Conservation (phyloP, 2,888 invertebrate species). For the Eupeodes latifasciatus region DNA sequence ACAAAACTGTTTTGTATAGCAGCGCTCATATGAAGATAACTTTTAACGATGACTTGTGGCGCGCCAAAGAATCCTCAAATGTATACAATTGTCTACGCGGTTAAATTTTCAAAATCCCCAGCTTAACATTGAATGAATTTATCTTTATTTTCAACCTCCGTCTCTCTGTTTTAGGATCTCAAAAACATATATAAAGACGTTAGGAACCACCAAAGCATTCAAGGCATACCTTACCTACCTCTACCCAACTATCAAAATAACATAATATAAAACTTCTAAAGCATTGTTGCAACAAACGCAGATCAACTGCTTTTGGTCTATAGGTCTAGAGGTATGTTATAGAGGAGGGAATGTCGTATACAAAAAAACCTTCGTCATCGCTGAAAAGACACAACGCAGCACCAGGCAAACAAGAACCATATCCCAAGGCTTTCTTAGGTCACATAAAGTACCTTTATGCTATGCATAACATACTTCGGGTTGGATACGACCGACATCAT, state of each 20-base stretch:
- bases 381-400: constrained; percentile 27
- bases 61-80: constrained; percentile 37
- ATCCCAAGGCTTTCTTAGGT: constrained; percentile 36
- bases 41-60: constrained; percentile 60
- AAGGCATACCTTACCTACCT: background rate
- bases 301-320: constrained; percentile 7
- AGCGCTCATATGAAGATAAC: constrained; percentile 10
- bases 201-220: background rate
- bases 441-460: constrained; percentile 20
- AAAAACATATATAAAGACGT: background rate
- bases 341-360: too few species aligned
- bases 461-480: constrained; percentile 33
- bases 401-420: constrained; percentile 30
- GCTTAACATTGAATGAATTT: constrained; percentile 1
- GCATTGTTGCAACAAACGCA: constrained; percentile 17
- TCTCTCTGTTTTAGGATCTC: background rate
- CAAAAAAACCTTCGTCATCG: constrained; percentile 1
- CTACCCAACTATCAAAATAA: too few species aligned
- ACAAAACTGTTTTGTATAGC: background rate
- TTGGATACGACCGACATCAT: constrained; percentile 40
- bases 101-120: background rate
- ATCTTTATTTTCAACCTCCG: constrained; percentile 4
- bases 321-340: too few species aligned
- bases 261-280: background rate
- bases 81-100: constrained; percentile 46